A percentile compares a stretch with the other conserved stretches of the same genome.
Conservation (phyloP, 2,888 invertebrate genomes). For the Gisinianus flammeolus region DNA sequence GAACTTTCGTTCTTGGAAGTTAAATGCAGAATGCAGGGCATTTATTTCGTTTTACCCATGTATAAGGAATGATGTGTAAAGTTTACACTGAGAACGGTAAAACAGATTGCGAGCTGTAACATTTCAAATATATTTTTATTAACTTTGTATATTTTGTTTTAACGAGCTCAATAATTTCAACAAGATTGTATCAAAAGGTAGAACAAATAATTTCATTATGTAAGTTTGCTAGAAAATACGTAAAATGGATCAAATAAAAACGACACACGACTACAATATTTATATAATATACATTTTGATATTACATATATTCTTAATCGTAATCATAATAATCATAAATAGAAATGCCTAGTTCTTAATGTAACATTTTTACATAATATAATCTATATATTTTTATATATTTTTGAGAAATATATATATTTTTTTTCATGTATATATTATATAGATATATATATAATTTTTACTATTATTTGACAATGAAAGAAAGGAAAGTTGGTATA, state of each 20-base stretch:
- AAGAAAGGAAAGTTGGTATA: background rate
- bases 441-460: no score
- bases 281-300: background rate
- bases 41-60: no score
- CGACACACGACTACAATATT: no score
- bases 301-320: background rate
- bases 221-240: background rate
- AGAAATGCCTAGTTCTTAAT: background rate
- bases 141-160: no score
- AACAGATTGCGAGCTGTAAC: background rate
- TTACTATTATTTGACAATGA: background rate
- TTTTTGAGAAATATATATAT: background rate
- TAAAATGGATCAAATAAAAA: background rate
- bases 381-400: background rate
- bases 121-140: background rate
- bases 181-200: slow-evolving; percentile 18
- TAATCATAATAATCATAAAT: background rate
- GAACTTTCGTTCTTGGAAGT: no score
- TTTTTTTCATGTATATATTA: background rate
- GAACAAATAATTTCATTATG: slow-evolving; percentile 11
- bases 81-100: background rate
- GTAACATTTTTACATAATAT: background rate
- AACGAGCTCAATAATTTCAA: slow-evolving; percentile 1
- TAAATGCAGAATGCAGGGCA: no score
- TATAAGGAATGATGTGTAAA: no score